Conservation (phyloP, 1,140 invertebrate genomes). For the Calliphora vicina region DNA sequence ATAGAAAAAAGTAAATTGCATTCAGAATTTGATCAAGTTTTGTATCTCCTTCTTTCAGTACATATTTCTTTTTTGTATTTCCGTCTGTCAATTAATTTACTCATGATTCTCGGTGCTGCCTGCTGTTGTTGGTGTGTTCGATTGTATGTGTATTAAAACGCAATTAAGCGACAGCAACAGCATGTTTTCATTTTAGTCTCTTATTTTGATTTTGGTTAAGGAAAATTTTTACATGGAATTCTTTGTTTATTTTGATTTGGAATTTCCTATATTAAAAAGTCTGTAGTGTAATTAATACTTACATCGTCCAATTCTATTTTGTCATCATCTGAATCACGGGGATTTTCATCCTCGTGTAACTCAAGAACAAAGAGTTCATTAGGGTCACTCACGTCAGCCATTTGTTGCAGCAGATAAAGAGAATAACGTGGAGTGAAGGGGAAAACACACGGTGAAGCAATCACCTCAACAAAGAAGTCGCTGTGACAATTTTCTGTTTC, state of each 20-base stretch:
- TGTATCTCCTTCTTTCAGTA: background rate
- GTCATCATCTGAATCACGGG: slow-evolving; percentile 83
- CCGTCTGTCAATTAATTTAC: background rate
- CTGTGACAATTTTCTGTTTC: slow-evolving; percentile 17
- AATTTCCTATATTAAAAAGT: background rate
- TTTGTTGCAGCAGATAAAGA: slow-evolving; percentile 50
- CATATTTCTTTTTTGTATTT: background rate
- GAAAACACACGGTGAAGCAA: slow-evolving; percentile 2
- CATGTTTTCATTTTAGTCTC: slow-evolving; percentile 7
- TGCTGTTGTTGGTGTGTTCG: background rate
- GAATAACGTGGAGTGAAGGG: slow-evolving; percentile 38
- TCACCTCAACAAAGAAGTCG: slow-evolving; percentile 26
- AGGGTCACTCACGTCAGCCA: slow-evolving; percentile 70
- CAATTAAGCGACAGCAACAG: slow-evolving; percentile 12
- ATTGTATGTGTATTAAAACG: slow-evolving; percentile 7
- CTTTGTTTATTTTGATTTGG: background rate
- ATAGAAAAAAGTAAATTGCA: background rate
- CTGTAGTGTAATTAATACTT: slow-evolving; percentile 50
- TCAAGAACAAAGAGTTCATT: slow-evolving; percentile 85
- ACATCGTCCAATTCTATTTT: slow-evolving; percentile 85
- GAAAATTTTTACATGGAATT: background rate
- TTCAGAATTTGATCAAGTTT: slow-evolving; percentile 27
- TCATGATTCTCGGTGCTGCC: background rate
- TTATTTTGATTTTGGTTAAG: background rate
- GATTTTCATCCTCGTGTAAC: slow-evolving; percentile 76